A percentile compares a stretch with the other conserved stretches of the same genome.
Evolutionary conservation across 2,888 invertebrate genomes (phyloP).

Genomic region (Zygaena filipendulae): DNA sequence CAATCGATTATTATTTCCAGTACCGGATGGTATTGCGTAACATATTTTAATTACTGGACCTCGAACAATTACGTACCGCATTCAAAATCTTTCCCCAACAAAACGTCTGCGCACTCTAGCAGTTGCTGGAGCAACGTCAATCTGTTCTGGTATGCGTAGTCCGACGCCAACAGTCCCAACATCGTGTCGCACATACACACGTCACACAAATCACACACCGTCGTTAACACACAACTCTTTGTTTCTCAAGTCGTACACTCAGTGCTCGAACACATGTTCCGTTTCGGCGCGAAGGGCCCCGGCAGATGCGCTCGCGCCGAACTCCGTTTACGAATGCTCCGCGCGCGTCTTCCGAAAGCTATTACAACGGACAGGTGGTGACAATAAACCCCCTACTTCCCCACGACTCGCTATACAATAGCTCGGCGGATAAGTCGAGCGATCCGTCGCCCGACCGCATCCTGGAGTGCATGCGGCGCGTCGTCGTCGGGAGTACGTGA

Average conservation of each 20-base stretch:
- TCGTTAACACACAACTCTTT: slow-evolving; percentile 2
- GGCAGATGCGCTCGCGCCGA: slow-evolving; percentile 54
- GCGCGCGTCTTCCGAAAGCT: slow-evolving; percentile 51
- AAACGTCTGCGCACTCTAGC: slow-evolving; percentile 53
- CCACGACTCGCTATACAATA: slow-evolving; percentile 24
- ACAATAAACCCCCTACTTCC: slow-evolving; percentile 55
- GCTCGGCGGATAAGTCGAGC: slow-evolving; percentile 24
- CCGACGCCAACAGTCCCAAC: slow-evolving; percentile 52
- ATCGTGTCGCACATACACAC: slow-evolving; percentile 26
- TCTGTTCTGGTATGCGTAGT: slow-evolving; percentile 51
- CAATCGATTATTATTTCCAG: too few species aligned
- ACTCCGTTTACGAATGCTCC: slow-evolving; percentile 31
- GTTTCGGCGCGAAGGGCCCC: slow-evolving; percentile 43
- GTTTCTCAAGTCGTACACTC: slow-evolving; percentile 14
- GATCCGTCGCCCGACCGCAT: slow-evolving; percentile 20
- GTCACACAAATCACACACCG: slow-evolving; percentile 8
- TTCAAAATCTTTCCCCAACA: slow-evolving; percentile 37
- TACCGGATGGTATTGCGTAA: too few species aligned
- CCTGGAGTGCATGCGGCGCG: background rate
- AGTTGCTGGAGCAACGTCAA: slow-evolving; percentile 50
- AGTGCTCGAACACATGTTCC: slow-evolving; percentile 22
- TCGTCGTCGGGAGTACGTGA: slow-evolving; percentile 27
- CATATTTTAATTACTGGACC: too few species aligned
- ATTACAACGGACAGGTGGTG: slow-evolving; percentile 60
- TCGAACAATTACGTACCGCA: slow-evolving; percentile 43